A percentile compares a stretch with the other conserved stretches of the same genome.
These are phyloP conservation scores for Vanessa cardui DNA, from an alignment of 2,888 invertebrate genomes.

Conservation along the genomic window DNA sequence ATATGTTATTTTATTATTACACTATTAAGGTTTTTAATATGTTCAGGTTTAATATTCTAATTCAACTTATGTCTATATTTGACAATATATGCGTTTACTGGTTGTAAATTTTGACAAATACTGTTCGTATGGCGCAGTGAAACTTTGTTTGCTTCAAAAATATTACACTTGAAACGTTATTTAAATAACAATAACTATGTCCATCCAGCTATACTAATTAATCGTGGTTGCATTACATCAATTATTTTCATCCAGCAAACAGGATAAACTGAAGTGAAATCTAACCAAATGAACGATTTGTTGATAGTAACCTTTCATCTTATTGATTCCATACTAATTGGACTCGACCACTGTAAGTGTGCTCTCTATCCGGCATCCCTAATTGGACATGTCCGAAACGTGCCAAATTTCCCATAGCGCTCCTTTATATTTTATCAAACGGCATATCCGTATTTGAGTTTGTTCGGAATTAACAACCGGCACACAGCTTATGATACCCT, in stretches of 20 bases:
- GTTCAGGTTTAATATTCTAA: too few relatives aligned
- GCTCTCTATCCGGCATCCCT: slow-evolving; percentile 8
- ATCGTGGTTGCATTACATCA: not conserved
- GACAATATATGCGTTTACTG: too few relatives aligned
- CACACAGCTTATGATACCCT: not conserved
- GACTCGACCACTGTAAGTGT: slow-evolving; percentile 18
- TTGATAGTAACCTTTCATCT: slow-evolving; percentile 16
- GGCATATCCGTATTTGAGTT: slow-evolving; percentile 1
- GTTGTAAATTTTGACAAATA: too few relatives aligned
- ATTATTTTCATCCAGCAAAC: not conserved
- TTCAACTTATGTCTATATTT: too few relatives aligned
- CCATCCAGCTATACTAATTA: too few relatives aligned
- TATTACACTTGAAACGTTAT: too few relatives aligned
- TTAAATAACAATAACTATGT: too few relatives aligned
- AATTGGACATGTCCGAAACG: slow-evolving; percentile 29
- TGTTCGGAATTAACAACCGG: not conserved
- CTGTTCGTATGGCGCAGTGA: too few relatives aligned
- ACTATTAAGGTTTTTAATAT: too few relatives aligned
- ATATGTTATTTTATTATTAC: too few relatives aligned
- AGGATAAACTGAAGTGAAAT: too few relatives aligned
- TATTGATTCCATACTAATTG: slow-evolving; percentile 31
- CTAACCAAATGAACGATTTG: slow-evolving; percentile 8
- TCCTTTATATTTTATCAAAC: slow-evolving; percentile 19
- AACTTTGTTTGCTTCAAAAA: too few relatives aligned
- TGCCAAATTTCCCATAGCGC: slow-evolving; percentile 25